A percentile compares a stretch with the other conserved stretches of the same genome.
Evolutionary conservation across 1,140 invertebrate genomes (phyloP).

Genomic region (Alviniconcha marisindica): DNA sequence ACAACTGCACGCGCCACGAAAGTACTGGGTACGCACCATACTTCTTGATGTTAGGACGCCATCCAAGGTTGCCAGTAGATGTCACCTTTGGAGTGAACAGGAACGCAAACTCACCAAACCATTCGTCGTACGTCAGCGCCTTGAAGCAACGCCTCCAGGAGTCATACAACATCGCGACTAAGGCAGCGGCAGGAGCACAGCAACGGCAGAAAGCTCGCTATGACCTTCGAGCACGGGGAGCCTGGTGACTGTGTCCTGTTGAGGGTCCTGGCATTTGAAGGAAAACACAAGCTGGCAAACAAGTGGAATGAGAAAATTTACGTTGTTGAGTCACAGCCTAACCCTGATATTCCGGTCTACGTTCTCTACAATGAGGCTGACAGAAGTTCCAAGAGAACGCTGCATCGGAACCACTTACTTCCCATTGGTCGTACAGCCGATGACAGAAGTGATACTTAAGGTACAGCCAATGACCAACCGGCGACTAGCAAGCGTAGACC

Average conservation of each 20-base stretch:
- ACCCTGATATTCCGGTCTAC: constrained; percentile 46
- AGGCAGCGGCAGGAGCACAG: neutral
- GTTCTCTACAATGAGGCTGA: constrained; percentile 32
- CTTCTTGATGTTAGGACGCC: constrained; percentile 42
- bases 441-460: too few relatives aligned
- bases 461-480: too few relatives aligned
- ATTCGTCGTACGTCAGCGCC: neutral
- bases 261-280: constrained; percentile 29
- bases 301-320: constrained; percentile 41
- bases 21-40: constrained; percentile 37
- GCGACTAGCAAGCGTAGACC: too few relatives aligned
- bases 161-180: constrained; percentile 18
- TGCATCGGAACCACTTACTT: constrained; percentile 46
- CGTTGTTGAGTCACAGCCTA: constrained; percentile 27
- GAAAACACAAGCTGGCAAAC: constrained; percentile 44
- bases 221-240: constrained; percentile 33
- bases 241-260: constrained; percentile 45
- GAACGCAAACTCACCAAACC: neutral
- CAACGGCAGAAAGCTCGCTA: constrained; percentile 24
- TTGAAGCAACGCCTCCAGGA: constrained; percentile 28
- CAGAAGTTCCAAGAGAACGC: constrained; percentile 1
- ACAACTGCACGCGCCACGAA: constrained; percentile 42
- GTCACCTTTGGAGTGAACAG: constrained; percentile 32
- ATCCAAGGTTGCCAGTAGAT: constrained; percentile 37
- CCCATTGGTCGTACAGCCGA: too few relatives aligned